Percentiles rank a stretch among this genome's conserved stretches.
These are phyloP conservation scores for Pygmarrhopalites habei DNA, from an alignment of 1,140 invertebrate genomes.

Conservation along the genomic window DNA sequence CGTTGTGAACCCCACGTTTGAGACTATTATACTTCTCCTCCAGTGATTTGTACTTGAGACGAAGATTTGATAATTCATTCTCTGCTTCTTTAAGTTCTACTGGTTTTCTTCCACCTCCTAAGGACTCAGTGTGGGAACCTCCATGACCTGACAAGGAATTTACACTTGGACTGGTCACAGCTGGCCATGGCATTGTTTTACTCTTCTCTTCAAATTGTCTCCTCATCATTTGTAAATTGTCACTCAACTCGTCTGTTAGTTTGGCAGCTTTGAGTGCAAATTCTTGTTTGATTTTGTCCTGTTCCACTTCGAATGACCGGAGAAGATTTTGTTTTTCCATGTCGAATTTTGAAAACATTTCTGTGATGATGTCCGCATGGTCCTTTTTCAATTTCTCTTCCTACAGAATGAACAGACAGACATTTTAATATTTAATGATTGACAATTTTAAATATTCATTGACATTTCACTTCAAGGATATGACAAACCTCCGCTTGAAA, in stretches of 20 bases:
- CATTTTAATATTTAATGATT: background rate
- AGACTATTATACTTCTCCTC: constrained; percentile 26
- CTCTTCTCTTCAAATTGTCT: background rate
- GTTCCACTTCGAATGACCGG: constrained; percentile 4
- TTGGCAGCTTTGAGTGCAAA: background rate
- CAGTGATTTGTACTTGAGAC: constrained; percentile 19
- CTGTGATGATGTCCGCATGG: background rate
- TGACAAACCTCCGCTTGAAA: constrained; percentile 1
- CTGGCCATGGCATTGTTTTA: too few species aligned
- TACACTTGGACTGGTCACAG: too few species aligned
- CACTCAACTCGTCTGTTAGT: background rate
- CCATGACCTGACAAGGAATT: too few species aligned
- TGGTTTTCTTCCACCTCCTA: background rate
- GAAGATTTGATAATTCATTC: constrained; percentile 3
- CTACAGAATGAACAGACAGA: background rate
- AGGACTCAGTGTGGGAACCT: too few species aligned
- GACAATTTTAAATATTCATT: background rate
- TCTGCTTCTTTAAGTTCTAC: background rate
- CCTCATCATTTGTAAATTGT: background rate
- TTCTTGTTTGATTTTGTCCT: constrained; percentile 12
- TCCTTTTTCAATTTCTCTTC: constrained; percentile 12
- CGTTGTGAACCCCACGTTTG: constrained; percentile 11
- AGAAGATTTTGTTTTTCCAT: constrained; percentile 9
- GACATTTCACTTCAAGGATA: background rate
- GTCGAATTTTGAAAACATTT: constrained; percentile 11